Base-by-base conservation (phyloP, 2,113 vertebrate genomes). In the Dicentrarchus labrax region DNA sequence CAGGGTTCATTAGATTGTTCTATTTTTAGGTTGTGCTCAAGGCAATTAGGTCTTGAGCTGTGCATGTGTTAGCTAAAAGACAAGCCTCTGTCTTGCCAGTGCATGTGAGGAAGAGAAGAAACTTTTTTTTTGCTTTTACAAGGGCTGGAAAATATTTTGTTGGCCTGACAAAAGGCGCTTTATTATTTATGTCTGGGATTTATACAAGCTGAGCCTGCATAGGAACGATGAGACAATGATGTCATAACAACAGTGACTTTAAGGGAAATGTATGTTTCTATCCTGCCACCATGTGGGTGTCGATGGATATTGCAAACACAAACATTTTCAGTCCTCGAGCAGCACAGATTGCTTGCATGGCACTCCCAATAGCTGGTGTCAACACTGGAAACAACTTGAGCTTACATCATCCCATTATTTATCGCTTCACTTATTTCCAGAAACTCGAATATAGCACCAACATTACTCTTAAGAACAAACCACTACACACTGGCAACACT, bases 231-330 rank as follows among this genome's bases (percentile, higher is more conserved):
- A 78, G 83, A 91, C 82, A 80, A 38, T 71, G 82, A 83, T 72
- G 84, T 86, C 87, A 80, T 62, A 38, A 73, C 24, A 54, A 62
- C 41, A 60, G 54, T 48, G 36, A 41, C 60, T 82, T 72, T 41
- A 73, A 76, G 43, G 21, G 10, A 70, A 75, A 83, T 73, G 36
- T 39, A 72, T 89, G 89, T 91, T 85, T 91, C 91, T 80, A 85
- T 86, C 72, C 91, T 93, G 91, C 93, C 95, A 93, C 91, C 94
- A 66, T 75, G 87, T 96, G 95, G 92, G 64, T 22, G 51, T 19
- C 21, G 71, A 0, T 8, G 45, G 66, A 77, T 50, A 93, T 59
- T 93, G 82, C 91, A 89, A 68, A 72, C 53, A 53, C 59, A 77
- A 72, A 74, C 39, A 50, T n/a, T 60, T 72, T 24, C 10, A 24